Evolutionary conservation across 1,140 invertebrate genomes (phyloP), one percentile per base, ranked within the genome.

Genomic region (Chrysomallon squamiferum): DNA sequence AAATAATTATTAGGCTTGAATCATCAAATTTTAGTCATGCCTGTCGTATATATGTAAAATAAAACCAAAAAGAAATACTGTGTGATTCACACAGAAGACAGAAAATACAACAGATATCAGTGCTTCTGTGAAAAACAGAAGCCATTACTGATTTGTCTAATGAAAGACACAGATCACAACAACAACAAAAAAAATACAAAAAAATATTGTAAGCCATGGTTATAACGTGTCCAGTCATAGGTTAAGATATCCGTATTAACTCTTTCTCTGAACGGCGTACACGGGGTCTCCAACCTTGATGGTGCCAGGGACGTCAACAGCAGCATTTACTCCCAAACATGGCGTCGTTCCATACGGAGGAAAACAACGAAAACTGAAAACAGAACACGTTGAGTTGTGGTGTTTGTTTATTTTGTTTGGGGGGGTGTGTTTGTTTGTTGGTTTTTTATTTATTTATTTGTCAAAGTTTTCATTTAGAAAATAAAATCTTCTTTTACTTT

Each of bases 261-360:
- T 66, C n/a, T 49, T 59, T 54, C 69, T 60, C 49, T n/a, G n/a
- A n/a, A n/a, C n/a, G n/a, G 72, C 72, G 57, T 69, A 76, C 6
- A 76, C 70, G n/a, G 64, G 56, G 41, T 76, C 75, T 6, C 75
- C 75, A n/a, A 74, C 72, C 32, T 57, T 60, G 27, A 76, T 63
- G 0, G 41, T 27, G 29, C 70, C 75, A n/a, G 35, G 57, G 2
- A 56, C 41, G 29, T 74, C 69, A 2, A 68, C 27, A 7, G 69
- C 68, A 5, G 66, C 49, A 45, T 72, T 65, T 9, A 74, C 70
- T 5, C 75, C 72, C 41, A 76, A 66, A 20, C 64, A 22, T 2
- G 75, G 75, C 22, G 61, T 66, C 0, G 30, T 32, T 25, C 64
- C 64, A 60, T 71, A 73, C 20, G 63, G 50, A 6, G 68, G 68